Evolutionary conservation across 1,140 invertebrate genomes (phyloP), one percentile per base, ranked within the genome.

Genomic region (Philotrypesis tridentata): DNA sequence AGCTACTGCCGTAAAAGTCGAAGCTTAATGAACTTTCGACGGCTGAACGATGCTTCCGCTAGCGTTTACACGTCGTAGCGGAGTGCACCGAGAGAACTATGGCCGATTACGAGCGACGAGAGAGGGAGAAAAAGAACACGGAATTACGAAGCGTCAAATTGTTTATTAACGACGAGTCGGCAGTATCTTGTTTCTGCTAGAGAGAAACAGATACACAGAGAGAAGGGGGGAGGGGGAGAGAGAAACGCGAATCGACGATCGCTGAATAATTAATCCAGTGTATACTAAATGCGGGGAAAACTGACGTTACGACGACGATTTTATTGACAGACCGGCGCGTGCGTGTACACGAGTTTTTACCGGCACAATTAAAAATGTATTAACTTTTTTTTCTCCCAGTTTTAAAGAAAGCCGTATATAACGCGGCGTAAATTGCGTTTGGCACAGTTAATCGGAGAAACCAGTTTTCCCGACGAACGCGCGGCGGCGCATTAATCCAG

Each of bases 11-110:
- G 61, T 65, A 55, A 55, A 55, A n/a, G 37, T 17, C 71, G 71
- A 12, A 14, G 3, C 21, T 55, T 55, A 74, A 55, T 55, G 68
- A 71, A 76, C 55, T 65, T 76, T 76, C 9, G 74, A 65, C 14
- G n/a, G 60, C 6, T 65, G 27, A 76, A 27, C 61, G 74, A 25
- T 40, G 12, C 14, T 76, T 11, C 31, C 29, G 25, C 25, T 43
- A 23, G 63, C 27, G 63, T 65, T 65, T 65, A 14, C 48, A n/a
- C 48, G 48, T 55, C 17, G 48, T 29, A 12, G 4, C 14, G 23
- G 63, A 29, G 25, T 65, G 5, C 25, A 25, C 21, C 1, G 23
- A 27, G 61, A 27, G 23, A n/a, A 27, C 2, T 65, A 55, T n/a
- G 63, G 27, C 12, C n/a, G 63, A 25, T 25, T 29, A 65, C 9